phyloP scores from a whole-genome alignment of 2,888 invertebrate genomes.

The Lithosia quadra region DNA sequence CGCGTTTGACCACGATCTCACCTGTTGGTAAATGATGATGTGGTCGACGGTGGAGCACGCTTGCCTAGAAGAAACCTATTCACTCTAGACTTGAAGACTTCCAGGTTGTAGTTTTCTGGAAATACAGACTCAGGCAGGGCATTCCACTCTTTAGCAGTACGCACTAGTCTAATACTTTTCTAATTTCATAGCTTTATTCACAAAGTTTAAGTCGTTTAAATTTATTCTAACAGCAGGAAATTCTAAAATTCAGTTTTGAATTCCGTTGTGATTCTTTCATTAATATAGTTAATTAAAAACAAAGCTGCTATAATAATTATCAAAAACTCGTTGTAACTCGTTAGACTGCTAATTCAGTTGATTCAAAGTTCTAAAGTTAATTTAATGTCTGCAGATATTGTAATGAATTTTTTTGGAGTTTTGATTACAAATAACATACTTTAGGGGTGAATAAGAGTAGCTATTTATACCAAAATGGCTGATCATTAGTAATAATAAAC shows the following conservation, averaged over 20 bases:
- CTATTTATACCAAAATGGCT: too few species aligned
- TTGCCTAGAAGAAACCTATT: too few species aligned
- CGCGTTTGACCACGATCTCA: too few species aligned
- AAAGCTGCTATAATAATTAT: conserved; percentile 3
- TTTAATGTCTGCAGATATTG: conserved; percentile 3
- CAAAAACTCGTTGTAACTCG: conserved; percentile 9
- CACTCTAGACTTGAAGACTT: too few species aligned
- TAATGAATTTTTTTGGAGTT: not conserved
- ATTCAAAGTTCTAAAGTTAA: conserved; percentile 10
- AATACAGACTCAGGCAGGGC: too few species aligned
- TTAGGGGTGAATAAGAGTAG: not conserved
- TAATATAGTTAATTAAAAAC: conserved; percentile 11
- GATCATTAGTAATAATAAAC: too few species aligned
- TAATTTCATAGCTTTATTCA: not conserved
- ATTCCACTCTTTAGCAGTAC: too few species aligned
- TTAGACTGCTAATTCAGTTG: conserved; percentile 12
- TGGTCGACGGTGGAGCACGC: too few species aligned
- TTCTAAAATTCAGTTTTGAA: conserved; percentile 2
- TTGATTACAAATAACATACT: not conserved
- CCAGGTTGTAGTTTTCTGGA: too few species aligned
- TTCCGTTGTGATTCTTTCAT: not conserved
- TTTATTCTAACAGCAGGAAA: not conserved
- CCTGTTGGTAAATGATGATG: too few species aligned
- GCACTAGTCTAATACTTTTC: too few species aligned
- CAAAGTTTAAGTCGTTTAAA: not conserved